Evolutionary conservation across 1,140 invertebrate species (phyloP).

Genomic region (Drosophila sproati): DNA sequence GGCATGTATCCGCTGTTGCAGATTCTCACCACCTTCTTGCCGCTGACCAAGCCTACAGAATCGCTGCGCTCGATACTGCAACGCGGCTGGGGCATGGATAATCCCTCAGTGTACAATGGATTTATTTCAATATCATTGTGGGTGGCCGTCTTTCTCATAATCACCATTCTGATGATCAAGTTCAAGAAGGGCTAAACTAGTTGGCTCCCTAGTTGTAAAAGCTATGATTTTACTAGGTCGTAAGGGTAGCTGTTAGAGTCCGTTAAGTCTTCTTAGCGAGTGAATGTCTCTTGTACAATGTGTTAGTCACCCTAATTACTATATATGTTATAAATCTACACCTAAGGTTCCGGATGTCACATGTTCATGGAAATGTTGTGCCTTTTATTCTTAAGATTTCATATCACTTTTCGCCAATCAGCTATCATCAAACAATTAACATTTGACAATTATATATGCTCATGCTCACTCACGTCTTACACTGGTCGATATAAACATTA

Average conservation of each 20-base stretch:
- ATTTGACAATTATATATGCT: background rate
- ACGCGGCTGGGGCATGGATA: slow-evolving; percentile 92
- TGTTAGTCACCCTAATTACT: slow-evolving; percentile 38
- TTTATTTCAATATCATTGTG: slow-evolving; percentile 93
- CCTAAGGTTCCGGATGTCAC: slow-evolving; percentile 72
- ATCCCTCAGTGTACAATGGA: slow-evolving; percentile 93
- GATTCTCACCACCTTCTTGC: slow-evolving; percentile 92
- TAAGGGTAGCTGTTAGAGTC: slow-evolving; percentile 67
- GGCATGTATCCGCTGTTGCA: slow-evolving; percentile 92
- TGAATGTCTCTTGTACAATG: slow-evolving; percentile 39
- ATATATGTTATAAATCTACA: slow-evolving; percentile 4
- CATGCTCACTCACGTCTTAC: slow-evolving; percentile 10
- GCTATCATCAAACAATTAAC: background rate
- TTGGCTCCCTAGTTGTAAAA: background rate
- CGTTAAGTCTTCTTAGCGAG: slow-evolving; percentile 41
- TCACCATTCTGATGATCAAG: slow-evolving; percentile 92
- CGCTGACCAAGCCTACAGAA: slow-evolving; percentile 97
- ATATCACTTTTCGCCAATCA: slow-evolving; percentile 7
- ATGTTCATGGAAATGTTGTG: slow-evolving; percentile 64
- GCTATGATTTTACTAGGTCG: slow-evolving; percentile 76
- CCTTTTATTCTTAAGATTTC: slow-evolving; percentile 65
- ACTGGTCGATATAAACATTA: slow-evolving; percentile 20
- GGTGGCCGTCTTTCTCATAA: slow-evolving; percentile 92
- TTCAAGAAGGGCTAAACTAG: slow-evolving; percentile 91
- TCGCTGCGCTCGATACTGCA: slow-evolving; percentile 94